Evolutionary conservation across 2,888 invertebrate genomes (phyloP), one percentile per base, ranked within the genome.

Genomic region (Lampropteryx suffumata): DNA sequence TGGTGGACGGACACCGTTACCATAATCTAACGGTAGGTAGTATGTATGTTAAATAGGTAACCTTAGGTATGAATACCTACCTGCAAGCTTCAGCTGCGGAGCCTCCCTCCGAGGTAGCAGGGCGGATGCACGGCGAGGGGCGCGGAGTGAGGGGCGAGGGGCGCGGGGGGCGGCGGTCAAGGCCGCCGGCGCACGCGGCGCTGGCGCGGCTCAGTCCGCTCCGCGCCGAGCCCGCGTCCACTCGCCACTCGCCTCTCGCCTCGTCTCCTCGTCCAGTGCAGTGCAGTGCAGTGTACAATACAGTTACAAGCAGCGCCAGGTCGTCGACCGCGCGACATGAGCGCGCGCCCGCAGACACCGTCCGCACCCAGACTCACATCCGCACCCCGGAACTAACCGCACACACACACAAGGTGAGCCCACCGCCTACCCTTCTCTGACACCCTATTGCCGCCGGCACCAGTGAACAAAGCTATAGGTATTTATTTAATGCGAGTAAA

Each of bases 251-350:
- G 26, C 24, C 12, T 17, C 39, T 14, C 11, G n/a, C n/a, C n/a
- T n/a, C n/a, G n/a, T n/a, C n/a, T n/a, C n/a, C n/a, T n/a, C n/a
- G n/a, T n/a, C n/a, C n/a, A n/a, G 35, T 35, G 53, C 27, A 57
- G 73, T 71, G 71, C 57, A 69, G 75, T 72, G 74, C 65, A 46
- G 71, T 70, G 70, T 4, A 2, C 17, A n/a, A n/a, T 67, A 77
- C 81, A 79, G 84, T 83, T 76, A 76, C 58, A 54, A 52, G 63
- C 55, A 45, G 17, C 17, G 17, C 17, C 71, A 70, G 86, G 84
- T 84, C 85, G 82, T 68, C 83, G 84, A 86, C 86, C 86, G 84
- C 79, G 76, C 81, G 80, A 74, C 75, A 84, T 86, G 84, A 79
- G 72, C 76, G 72, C 76, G 73, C 78, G 76, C 73, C 69, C 66